Conservation (phyloP, 2,888 invertebrate species). For the Drosophila mulleri region DNA sequence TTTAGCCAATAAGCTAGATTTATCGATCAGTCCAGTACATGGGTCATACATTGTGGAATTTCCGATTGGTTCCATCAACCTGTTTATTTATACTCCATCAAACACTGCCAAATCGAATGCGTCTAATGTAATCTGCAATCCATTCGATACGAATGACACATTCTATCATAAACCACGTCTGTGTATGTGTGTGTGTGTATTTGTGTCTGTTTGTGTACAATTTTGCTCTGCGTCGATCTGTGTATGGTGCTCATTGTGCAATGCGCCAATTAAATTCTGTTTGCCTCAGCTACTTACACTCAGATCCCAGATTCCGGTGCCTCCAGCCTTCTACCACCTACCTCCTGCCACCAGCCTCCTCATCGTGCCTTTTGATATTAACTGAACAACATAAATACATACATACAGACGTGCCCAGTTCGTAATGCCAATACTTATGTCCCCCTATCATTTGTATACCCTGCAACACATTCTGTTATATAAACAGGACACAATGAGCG, state of each 20-base stretch:
- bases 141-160: constrained; percentile 43
- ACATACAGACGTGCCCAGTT: constrained; percentile 10
- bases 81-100: constrained; percentile 44
- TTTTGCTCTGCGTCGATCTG: constrained; percentile 3
- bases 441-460: background rate
- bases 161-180: constrained; percentile 24
- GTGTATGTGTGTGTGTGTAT: background rate
- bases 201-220: background rate
- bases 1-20: background rate
- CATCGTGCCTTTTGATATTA: background rate
- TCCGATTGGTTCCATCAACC: constrained; percentile 11
- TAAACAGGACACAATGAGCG: background rate
- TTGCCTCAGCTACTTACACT: background rate
- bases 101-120: constrained; percentile 51
- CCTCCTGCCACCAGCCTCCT: background rate
- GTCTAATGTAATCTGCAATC: constrained; percentile 52
- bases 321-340: background rate
- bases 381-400: constrained; percentile 4
- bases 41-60: background rate
- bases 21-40: background rate
- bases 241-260: constrained; percentile 23
- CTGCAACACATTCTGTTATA: background rate
- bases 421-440: constrained; percentile 3
- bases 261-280: constrained; percentile 18
- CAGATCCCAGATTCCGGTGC: background rate